These are phyloP conservation scores for Pogonomyrmex barbatus DNA, from an alignment of 1,140 invertebrate genomes.

Conservation along the genomic window DNA sequence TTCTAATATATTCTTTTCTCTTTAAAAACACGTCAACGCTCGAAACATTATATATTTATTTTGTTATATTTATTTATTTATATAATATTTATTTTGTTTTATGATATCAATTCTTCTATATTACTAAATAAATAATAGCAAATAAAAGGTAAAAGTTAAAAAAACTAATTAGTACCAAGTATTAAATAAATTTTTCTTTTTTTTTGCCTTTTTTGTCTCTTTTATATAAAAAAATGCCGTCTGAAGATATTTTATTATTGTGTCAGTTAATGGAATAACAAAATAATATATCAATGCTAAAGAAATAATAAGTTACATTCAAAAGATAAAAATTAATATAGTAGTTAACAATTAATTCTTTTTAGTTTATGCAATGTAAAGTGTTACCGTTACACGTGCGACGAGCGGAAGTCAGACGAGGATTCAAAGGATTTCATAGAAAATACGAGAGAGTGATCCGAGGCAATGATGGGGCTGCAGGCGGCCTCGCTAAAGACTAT, in stretches of 20 bases:
- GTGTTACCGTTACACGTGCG: background rate
- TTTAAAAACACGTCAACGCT: background rate
- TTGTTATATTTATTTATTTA: background rate
- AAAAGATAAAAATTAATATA: background rate
- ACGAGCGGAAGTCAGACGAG: slow-evolving; percentile 19
- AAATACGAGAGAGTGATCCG: background rate
- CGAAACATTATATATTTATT: background rate
- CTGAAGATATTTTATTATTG: background rate
- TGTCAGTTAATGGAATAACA: background rate
- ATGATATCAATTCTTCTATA: background rate
- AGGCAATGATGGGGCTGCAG: background rate
- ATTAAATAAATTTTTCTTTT: background rate
- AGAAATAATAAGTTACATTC: background rate
- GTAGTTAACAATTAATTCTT: background rate
- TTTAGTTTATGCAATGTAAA: background rate
- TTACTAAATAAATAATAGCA: background rate
- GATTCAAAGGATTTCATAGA: slow-evolving; percentile 16
- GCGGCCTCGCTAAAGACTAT: slow-evolving; percentile 24
- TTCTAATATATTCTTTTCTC: background rate
- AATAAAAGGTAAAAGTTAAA: background rate
- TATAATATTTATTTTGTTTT: background rate
- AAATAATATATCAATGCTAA: background rate
- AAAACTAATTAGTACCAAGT: background rate
- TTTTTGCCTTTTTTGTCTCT: background rate
- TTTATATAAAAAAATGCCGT: background rate